Percentiles rank a stretch among this genome's conserved stretches.
Evolutionary conservation across 2,797 vertebrate species (phyloP).

Genomic region (Saxicola maurus): DNA sequence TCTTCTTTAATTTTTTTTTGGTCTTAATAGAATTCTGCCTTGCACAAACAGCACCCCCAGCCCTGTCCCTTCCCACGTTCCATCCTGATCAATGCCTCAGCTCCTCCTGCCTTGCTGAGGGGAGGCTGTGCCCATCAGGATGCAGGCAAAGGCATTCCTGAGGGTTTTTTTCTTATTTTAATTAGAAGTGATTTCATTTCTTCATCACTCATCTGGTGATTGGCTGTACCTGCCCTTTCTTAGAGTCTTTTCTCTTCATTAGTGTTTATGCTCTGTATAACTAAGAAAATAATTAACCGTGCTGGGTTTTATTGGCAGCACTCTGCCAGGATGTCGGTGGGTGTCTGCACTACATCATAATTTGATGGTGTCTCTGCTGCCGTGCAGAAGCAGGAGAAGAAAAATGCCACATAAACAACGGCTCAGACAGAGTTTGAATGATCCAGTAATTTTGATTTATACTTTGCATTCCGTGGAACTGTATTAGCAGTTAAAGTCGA

Average conservation of each 20-base stretch:
- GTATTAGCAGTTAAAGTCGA: conserved; percentile 71
- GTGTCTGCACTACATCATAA: conserved; percentile 63
- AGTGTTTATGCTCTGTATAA: conserved; percentile 64
- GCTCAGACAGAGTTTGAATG: conserved; percentile 63
- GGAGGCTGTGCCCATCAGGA: not conserved
- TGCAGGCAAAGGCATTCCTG: not conserved
- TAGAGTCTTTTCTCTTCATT: conserved; percentile 53
- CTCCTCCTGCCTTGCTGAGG: not conserved
- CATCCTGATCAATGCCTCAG: not conserved
- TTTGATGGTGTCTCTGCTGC: conserved; percentile 63
- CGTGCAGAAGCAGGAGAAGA: conserved; percentile 54
- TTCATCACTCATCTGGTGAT: not conserved
- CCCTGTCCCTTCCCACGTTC: not conserved
- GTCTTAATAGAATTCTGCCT: not conserved
- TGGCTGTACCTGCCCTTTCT: conserved; percentile 10
- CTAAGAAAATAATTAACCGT: conserved; percentile 66
- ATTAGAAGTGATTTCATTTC: not conserved
- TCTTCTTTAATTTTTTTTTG: not conserved
- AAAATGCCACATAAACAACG: conserved; percentile 70
- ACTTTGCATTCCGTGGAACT: conserved; percentile 64
- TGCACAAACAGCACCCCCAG: not conserved
- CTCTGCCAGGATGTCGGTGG: conserved; percentile 35
- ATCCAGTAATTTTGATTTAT: conserved; percentile 78
- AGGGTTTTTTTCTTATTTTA: not conserved
- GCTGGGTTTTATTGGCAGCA: conserved; percentile 57